A percentile compares a stretch with the other conserved stretches of the same genome.
Conservation (phyloP, 2,888 invertebrate genomes). For the Petrolisthes manimaculis region DNA sequence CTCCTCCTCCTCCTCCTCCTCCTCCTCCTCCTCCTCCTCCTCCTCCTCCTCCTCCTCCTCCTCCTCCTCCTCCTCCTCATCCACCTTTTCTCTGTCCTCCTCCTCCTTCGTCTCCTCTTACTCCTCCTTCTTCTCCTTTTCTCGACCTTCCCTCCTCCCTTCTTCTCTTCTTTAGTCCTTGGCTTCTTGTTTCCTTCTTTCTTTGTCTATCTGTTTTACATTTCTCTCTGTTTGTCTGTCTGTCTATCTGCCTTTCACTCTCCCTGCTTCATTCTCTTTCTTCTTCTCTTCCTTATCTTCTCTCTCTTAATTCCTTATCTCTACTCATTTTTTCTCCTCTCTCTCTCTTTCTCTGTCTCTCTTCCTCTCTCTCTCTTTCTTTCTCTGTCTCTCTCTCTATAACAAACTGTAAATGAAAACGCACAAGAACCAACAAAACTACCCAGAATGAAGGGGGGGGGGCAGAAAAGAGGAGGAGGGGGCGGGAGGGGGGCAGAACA, state of each 20-base stretch:
- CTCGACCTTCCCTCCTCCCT: not conserved
- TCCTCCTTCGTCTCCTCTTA: not conserved
- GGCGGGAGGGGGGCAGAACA: not conserved
- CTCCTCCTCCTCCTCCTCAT: too few species aligned
- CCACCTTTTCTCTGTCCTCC: not conserved
- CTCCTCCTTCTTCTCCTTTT: not conserved
- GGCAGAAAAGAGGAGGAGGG: not conserved
- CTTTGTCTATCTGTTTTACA: not conserved
- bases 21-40: too few species aligned
- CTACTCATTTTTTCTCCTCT: not conserved
- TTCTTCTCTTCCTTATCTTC: not conserved
- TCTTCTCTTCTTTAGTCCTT: not conserved
- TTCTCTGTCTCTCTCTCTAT: not conserved
- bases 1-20: too few species aligned
- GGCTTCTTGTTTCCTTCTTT: not conserved
- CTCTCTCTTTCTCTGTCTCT: constrained; percentile 1
- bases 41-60: too few species aligned
- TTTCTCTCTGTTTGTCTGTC: not conserved
- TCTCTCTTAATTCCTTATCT: not conserved
- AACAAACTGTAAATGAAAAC: not conserved
- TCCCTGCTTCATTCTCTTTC: not conserved
- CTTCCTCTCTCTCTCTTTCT: not conserved
- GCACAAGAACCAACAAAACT: not conserved
- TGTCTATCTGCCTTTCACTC: not conserved
- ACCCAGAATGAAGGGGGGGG: not conserved